A percentile compares a stretch with the other conserved stretches of the same genome.
phyloP scores from a whole-genome alignment of 2,888 invertebrate genomes.

The Drosophila pseudotakahashii region DNA sequence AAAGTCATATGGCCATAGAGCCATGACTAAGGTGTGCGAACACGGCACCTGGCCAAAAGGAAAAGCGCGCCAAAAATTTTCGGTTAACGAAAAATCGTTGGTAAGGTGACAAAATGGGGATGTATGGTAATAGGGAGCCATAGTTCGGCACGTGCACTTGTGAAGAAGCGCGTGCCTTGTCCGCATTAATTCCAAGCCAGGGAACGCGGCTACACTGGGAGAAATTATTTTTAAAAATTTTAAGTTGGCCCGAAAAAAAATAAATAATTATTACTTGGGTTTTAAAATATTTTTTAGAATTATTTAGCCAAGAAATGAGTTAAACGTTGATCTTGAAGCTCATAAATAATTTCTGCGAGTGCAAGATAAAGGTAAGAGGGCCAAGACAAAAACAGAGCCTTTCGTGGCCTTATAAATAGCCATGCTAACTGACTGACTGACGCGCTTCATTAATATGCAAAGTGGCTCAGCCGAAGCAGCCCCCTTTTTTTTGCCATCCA shows the following conservation, averaged over 20 bases:
- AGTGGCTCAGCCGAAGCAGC: conserved; percentile 46
- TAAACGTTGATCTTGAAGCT: background rate
- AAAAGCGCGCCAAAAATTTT: conserved; percentile 45
- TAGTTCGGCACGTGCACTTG: conserved; percentile 45
- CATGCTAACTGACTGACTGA: conserved; percentile 49
- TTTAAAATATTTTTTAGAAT: background rate
- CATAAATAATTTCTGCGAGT: background rate
- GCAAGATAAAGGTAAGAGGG: conserved; percentile 4
- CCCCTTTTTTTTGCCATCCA: background rate
- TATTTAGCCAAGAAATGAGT: background rate
- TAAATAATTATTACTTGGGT: no score
- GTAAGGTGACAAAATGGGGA: conserved; percentile 30
- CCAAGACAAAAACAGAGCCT: conserved; percentile 11
- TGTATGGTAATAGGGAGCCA: conserved; percentile 2
- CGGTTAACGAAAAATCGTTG: conserved; percentile 42
- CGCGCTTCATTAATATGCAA: conserved; percentile 74
- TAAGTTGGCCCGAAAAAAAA: no score
- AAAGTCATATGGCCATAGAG: conserved; percentile 17
- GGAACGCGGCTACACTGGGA: conserved; percentile 4
- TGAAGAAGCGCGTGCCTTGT: conserved; percentile 58
- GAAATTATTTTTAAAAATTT: background rate
- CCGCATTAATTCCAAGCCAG: conserved; percentile 54
- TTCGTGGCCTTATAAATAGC: conserved; percentile 58
- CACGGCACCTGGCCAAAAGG: conserved; percentile 16
- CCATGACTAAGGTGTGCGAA: conserved; percentile 23